Conservation (phyloP, 2,797 vertebrate species). For the Enteromius radiatus region DNA sequence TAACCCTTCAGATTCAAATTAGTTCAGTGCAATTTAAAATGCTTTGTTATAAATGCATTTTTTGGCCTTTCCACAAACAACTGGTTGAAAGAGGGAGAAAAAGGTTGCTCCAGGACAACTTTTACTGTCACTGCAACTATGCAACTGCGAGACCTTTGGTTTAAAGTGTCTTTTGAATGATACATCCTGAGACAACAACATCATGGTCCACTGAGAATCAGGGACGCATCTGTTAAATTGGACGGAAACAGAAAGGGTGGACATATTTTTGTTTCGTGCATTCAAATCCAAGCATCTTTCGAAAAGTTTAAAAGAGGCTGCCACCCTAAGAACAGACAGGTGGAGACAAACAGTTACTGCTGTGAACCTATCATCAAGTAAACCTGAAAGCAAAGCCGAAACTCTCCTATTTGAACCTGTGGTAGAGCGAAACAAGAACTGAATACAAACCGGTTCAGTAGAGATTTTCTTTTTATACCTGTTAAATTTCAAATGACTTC, state of each 20-base stretch:
- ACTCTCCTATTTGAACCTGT: constrained; percentile 18
- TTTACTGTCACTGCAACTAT: background rate
- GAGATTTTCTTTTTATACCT: constrained; percentile 1
- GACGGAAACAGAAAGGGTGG: constrained; percentile 14
- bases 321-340: constrained; percentile 15
- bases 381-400: constrained; percentile 10
- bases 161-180: constrained; percentile 20
- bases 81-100: background rate
- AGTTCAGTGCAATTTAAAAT: background rate
- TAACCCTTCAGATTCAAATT: background rate
- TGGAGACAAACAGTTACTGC: constrained; percentile 4
- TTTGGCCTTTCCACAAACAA: background rate
- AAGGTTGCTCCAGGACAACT: background rate
- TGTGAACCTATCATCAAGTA: constrained; percentile 27
- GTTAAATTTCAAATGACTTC: constrained; percentile 20
- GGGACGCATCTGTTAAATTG: constrained; percentile 18
- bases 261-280: constrained; percentile 2
- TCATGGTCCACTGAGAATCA: constrained; percentile 24
- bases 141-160: constrained; percentile 5
- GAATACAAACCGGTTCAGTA: background rate
- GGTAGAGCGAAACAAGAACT: background rate
- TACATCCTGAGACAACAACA: constrained; percentile 9
- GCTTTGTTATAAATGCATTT: background rate
- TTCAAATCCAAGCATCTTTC: constrained; percentile 10
- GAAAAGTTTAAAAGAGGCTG: background rate